Conservation (phyloP, 2,888 invertebrate genomes). For the Venusia cambrica region DNA sequence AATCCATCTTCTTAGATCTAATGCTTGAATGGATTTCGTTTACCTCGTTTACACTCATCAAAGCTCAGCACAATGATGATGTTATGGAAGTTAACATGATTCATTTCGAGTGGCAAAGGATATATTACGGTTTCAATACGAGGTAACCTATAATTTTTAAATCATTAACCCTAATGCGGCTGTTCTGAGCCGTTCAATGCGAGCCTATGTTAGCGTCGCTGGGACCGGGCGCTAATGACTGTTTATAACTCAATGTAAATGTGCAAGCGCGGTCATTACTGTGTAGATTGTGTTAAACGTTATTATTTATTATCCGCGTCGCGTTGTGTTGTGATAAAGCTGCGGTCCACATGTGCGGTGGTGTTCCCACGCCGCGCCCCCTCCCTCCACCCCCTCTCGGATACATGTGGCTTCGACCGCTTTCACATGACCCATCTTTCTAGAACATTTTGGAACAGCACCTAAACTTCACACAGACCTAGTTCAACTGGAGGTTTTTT, state of each 20-base stretch:
- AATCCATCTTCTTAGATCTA: no score
- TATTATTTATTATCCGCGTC: conserved; percentile 64
- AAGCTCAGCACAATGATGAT: no score
- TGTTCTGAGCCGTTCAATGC: conserved; percentile 34
- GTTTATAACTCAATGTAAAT: conserved; percentile 53
- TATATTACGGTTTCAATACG: conserved; percentile 21
- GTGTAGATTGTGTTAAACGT: conserved; percentile 59
- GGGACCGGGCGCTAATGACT: conserved; percentile 36
- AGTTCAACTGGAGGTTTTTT: conserved; percentile 44
- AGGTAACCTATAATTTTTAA: conserved; percentile 30
- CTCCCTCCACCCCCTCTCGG: conserved; percentile 40
- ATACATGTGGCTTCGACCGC: conserved; percentile 62
- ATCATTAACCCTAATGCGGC: conserved; percentile 30
- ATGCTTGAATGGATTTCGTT: no score
- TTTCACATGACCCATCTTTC: conserved; percentile 45
- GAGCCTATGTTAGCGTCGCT: conserved; percentile 32
- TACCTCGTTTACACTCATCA: conserved; percentile 13
- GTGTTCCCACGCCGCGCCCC: conserved; percentile 63
- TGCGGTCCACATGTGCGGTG: conserved; percentile 72
- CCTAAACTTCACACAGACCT: conserved; percentile 38
- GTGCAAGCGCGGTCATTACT: conserved; percentile 52
- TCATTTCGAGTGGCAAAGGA: conserved; percentile 12
- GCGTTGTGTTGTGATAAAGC: conserved; percentile 70
- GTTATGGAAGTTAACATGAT: no score
- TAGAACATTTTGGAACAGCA: conserved; percentile 28